These are phyloP conservation scores for Pogoniulus pusillus DNA, from an alignment of 2,797 vertebrate genomes.

Conservation along the genomic window DNA sequence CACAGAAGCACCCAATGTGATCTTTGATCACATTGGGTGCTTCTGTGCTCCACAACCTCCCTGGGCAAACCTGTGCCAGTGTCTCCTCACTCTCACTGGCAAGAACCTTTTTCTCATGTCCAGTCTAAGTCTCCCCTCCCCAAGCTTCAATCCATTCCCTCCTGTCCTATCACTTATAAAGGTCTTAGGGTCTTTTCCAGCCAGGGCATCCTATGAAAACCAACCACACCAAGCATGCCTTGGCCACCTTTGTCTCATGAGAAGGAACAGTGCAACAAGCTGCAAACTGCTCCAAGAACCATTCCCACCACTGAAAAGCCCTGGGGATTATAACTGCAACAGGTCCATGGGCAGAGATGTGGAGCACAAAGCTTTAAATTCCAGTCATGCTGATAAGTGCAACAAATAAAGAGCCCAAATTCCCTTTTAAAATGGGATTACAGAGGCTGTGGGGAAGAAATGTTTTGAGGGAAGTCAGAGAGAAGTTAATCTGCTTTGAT, in stretches of 20 bases:
- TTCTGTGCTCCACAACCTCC: no score
- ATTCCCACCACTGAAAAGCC: background rate
- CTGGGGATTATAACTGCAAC: constrained; percentile 34
- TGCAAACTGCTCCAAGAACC: background rate
- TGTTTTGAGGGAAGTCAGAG: constrained; percentile 57
- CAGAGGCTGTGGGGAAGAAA: constrained; percentile 36
- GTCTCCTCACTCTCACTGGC: no score
- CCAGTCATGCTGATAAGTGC: constrained; percentile 33
- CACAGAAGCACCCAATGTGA: no score
- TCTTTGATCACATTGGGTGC: no score
- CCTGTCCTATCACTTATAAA: no score
- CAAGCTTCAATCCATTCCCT: no score
- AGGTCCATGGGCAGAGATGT: background rate
- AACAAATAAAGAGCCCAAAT: constrained; percentile 42
- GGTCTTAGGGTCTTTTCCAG: no score
- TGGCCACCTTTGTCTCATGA: background rate
- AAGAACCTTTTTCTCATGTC: no score
- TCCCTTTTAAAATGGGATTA: constrained; percentile 62
- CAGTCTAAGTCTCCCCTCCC: no score
- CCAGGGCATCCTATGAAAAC: no score
- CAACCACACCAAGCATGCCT: background rate
- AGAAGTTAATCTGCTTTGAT: constrained; percentile 62
- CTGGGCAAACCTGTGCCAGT: no score
- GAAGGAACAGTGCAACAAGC: background rate
- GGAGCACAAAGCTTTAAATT: constrained; percentile 42